Evolutionary conservation across 2,113 vertebrate genomes (phyloP).

Genomic region (Mugil cephalus): DNA sequence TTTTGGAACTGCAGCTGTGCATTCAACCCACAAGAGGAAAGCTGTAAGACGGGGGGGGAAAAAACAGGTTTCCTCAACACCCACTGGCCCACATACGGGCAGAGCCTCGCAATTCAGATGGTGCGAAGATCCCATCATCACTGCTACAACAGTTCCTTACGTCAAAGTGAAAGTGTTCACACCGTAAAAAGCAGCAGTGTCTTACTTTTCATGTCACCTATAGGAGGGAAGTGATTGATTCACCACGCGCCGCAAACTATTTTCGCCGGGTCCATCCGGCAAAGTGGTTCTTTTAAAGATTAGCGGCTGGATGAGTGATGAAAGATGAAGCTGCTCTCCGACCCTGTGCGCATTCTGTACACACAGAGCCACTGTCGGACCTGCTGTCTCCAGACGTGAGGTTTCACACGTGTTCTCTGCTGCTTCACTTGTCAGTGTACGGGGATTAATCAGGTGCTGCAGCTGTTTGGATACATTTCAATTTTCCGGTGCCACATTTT

Average conservation of each 20-base stretch:
- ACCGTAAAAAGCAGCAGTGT: background rate
- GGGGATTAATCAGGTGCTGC: constrained; percentile 4
- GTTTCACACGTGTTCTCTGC: background rate
- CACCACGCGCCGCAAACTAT: too few relatives aligned
- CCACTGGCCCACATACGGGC: background rate
- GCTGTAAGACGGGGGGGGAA: background rate
- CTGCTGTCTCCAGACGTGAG: background rate
- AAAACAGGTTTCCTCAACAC: background rate
- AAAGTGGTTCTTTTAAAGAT: background rate
- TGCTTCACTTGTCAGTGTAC: background rate
- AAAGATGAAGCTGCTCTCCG: background rate
- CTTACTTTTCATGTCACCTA: too few relatives aligned
- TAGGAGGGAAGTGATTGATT: too few relatives aligned
- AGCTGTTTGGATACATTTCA: constrained; percentile 4
- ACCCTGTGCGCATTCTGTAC: background rate
- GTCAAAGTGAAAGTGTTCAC: background rate
- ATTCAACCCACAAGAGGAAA: background rate
- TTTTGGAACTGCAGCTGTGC: background rate
- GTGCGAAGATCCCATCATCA: background rate
- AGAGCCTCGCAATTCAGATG: background rate
- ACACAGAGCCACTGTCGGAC: background rate
- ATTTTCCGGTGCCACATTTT: background rate
- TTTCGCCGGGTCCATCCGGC: too few relatives aligned
- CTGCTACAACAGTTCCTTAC: background rate
- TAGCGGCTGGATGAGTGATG: background rate